Evolutionary conservation across 1,140 invertebrate species (phyloP), one percentile per base, ranked within the genome.

Genomic region (Vanessa atalanta): DNA sequence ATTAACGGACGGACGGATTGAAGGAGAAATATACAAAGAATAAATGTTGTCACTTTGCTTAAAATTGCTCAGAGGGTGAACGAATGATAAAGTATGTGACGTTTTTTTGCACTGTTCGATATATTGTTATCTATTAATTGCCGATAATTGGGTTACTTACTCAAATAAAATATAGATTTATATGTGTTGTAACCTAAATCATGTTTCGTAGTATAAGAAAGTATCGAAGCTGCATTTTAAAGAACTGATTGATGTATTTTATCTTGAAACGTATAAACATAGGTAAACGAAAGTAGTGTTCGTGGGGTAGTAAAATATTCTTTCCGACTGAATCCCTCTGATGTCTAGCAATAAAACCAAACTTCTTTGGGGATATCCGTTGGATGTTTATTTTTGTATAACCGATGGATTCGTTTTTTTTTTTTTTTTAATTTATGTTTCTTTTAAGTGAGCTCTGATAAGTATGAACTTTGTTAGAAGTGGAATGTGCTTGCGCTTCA

Each of bases 321-420:
- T 79, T 77, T 78, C 57, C 64, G 53, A 73, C 77, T 72, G 65
- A 68, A 47, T 72, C 65, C 51, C 79, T 80, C 53, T 79, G 78
- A 82, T 80, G 75, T 80, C 61, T 61, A 47, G 66, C 43, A 50
- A 80, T 81, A 79, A 81, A 81, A 77, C 70, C 67, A 60, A 75
- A 73, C 65, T 78, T 75, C 73, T 75, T 75, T 57, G 57, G 65
- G 70, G 76, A 77, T 83, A 83, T 79, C 79, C 81, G 79, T 77
- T 73, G 69, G 69, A 66, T 74, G 79, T 83, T 83, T 83, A 80
- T 83, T 83, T 83, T 76, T 50, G 77, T 78, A 64, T 76, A 73
- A 76, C 81, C 79, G 72, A 69, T 47, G 64, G 71, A 79, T 75
- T 79, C 66, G 73, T 50, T 68, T 76, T 73, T 80, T 78, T 43